Percentiles rank a stretch among this genome's conserved stretches.
These are phyloP conservation scores for Drosophila hamatofila DNA, from an alignment of 2,888 invertebrate genomes.

Conservation along the genomic window DNA sequence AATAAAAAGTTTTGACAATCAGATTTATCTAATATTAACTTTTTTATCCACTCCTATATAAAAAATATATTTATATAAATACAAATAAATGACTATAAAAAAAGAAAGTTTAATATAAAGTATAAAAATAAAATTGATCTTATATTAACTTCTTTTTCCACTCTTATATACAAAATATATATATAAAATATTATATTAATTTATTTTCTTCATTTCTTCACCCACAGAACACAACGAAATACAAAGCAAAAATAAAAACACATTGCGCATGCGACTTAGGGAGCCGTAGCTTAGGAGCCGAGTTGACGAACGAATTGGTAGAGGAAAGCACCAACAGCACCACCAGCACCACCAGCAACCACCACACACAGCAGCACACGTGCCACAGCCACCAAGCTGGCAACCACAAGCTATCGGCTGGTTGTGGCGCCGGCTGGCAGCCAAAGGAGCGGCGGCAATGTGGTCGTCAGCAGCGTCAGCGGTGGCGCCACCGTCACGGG, in stretches of 20 bases:
- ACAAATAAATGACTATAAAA: too few species aligned
- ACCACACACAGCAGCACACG: constrained; percentile 6
- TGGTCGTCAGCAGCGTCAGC: constrained; percentile 56
- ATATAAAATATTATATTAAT: too few species aligned
- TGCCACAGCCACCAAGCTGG: constrained; percentile 55
- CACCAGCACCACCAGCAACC: background rate
- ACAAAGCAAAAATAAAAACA: background rate
- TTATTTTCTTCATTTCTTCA: too few species aligned
- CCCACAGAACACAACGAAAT: background rate
- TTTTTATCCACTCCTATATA: too few species aligned
- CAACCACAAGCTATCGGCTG: constrained; percentile 72
- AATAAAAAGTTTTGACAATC: too few species aligned
- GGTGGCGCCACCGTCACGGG: constrained; percentile 24
- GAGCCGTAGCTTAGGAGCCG: constrained; percentile 2
- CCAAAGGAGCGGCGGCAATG: constrained; percentile 59
- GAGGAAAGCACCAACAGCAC: background rate
- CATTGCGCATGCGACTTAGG: constrained; percentile 53
- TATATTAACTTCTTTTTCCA: too few species aligned
- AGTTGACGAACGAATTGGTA: constrained; percentile 1
- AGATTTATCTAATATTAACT: too few species aligned
- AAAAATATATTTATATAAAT: too few species aligned
- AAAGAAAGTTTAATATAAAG: too few species aligned
- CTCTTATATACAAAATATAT: too few species aligned
- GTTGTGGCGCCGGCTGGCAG: constrained; percentile 70
- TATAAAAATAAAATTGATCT: too few species aligned